Evolutionary conservation across 2,888 invertebrate genomes (phyloP).

Genomic region (Dryobota labecula): DNA sequence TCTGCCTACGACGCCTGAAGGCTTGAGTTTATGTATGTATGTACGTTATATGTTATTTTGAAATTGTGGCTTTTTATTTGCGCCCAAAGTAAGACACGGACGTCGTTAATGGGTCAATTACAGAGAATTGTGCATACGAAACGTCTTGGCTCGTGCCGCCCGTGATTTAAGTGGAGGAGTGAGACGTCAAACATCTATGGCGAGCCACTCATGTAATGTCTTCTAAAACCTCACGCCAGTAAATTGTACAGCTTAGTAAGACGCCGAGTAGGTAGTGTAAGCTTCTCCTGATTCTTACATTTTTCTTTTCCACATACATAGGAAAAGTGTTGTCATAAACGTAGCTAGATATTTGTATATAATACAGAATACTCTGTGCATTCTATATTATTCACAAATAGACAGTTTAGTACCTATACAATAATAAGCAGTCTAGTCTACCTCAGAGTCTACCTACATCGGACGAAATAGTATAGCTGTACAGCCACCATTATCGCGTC

Average conservation of each 20-base stretch:
- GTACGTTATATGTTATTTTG: too few species aligned
- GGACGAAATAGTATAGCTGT: background rate
- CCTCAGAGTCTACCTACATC: background rate
- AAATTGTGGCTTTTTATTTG: too few species aligned
- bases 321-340: background rate
- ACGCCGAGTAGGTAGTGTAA: too few species aligned
- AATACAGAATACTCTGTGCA: too few species aligned
- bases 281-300: background rate
- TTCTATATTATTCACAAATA: background rate
- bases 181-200: background rate
- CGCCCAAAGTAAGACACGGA: background rate
- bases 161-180: background rate
- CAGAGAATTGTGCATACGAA: background rate
- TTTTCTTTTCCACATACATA: too few species aligned
- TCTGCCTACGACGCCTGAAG: too few species aligned
- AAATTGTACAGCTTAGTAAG: background rate
- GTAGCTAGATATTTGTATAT: too few species aligned
- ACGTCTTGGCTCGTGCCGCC: background rate
- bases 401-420: background rate
- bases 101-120: background rate
- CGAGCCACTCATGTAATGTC: background rate
- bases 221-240: too few species aligned
- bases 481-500: background rate
- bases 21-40: too few species aligned
- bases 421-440: background rate